Conservation (phyloP, 2,113 vertebrate species). For the Tupaia chinensis region DNA sequence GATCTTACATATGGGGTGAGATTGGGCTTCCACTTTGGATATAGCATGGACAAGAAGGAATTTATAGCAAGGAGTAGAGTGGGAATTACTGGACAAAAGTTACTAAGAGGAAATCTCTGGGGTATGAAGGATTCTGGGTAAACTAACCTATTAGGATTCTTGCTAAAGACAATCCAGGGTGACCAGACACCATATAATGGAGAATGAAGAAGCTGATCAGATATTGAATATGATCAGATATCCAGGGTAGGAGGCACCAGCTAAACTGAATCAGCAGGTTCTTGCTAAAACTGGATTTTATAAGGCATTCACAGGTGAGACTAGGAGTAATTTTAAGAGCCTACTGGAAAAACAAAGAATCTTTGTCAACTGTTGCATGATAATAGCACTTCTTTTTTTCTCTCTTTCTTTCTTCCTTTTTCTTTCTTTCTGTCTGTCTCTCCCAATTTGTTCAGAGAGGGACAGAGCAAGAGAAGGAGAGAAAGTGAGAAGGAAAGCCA, state of each 20-base stretch:
- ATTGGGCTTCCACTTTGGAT: not conserved
- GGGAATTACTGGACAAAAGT: not conserved
- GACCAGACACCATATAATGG: not conserved
- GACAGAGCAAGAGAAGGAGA: too few relatives aligned
- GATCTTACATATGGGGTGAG: not conserved
- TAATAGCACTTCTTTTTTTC: not conserved
- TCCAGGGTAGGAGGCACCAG: not conserved
- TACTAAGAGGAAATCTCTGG: not conserved
- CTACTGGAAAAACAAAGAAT: not conserved
- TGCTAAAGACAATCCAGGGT: not conserved
- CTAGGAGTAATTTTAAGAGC: not conserved
- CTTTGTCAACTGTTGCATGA: not conserved
- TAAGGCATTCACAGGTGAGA: not conserved
- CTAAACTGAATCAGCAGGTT: not conserved
- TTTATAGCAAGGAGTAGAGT: not conserved
- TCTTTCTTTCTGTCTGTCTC: too few relatives aligned
- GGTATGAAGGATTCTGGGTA: not conserved
- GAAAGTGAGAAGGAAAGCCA: too few relatives aligned
- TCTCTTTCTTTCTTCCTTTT: too few relatives aligned
- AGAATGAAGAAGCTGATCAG: not conserved
- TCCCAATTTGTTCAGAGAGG: too few relatives aligned
- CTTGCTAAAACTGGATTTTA: not conserved
- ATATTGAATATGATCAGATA: not conserved
- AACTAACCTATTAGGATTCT: not conserved
- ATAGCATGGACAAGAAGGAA: not conserved